These are phyloP conservation scores for Semnornis frantzii DNA, from an alignment of 2,113 vertebrate genomes.

Conservation along the genomic window DNA sequence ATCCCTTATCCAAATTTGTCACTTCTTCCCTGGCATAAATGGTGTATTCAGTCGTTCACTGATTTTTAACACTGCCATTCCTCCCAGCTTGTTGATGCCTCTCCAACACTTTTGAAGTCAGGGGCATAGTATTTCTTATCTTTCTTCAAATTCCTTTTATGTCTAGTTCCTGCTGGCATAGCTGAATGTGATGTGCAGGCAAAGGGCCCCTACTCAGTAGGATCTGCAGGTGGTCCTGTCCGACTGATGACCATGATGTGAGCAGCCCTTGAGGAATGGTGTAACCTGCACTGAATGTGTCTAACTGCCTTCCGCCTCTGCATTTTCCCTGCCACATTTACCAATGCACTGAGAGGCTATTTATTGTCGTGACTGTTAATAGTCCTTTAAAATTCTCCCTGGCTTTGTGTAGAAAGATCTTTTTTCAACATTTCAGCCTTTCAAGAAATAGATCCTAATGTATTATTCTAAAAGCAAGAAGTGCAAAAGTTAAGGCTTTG, in stretches of 20 bases:
- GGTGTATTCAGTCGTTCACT: neutral
- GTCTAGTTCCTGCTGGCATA: constrained; percentile 10
- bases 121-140: neutral
- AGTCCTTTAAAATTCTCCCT: neutral
- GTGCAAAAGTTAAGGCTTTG: neutral
- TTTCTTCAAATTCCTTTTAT: neutral
- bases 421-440: neutral
- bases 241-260: neutral
- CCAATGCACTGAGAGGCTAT: neutral
- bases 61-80: constrained; percentile 1
- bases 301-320: neutral
- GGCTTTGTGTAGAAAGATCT: neutral
- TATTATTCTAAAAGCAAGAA: neutral
- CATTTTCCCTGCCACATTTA: neutral
- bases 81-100: neutral
- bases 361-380: neutral
- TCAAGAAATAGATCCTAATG: neutral
- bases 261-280: neutral
- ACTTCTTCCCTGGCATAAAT: constrained; percentile 29
- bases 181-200: neutral
- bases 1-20: constrained; percentile 57
- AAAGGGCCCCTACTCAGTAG: neutral
- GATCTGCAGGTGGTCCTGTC: neutral
- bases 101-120: constrained; percentile 13
- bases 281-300: neutral